Percentiles rank a stretch among this genome's conserved stretches.
Conservation (phyloP, 2,113 vertebrate genomes). For the Maccullochella peelii region DNA sequence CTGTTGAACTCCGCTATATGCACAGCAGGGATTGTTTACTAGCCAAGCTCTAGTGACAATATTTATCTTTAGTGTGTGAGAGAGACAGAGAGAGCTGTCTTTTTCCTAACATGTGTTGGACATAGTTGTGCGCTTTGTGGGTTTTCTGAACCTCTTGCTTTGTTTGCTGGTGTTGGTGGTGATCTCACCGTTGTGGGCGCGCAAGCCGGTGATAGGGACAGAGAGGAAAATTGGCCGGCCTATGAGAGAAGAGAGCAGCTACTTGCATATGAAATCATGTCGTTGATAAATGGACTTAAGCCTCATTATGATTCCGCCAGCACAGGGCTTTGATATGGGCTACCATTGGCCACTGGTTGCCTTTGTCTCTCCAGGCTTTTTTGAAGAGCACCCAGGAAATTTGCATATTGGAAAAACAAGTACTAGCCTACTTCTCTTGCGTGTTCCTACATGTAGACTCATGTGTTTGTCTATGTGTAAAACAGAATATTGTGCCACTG, state of each 20-base stretch:
- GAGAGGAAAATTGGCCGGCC: slow-evolving; percentile 45
- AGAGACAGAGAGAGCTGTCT: neutral
- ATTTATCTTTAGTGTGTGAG: slow-evolving; percentile 30
- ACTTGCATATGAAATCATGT: slow-evolving; percentile 76
- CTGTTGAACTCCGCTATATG: slow-evolving; percentile 27
- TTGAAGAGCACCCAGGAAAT: slow-evolving; percentile 45
- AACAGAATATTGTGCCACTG: slow-evolving; percentile 1
- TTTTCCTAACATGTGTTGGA: slow-evolving; percentile 13
- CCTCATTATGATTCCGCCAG: slow-evolving; percentile 71
- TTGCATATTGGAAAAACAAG: slow-evolving; percentile 70
- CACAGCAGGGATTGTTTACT: slow-evolving; percentile 43
- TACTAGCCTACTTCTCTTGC: neutral
- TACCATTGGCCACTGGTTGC: slow-evolving; percentile 68
- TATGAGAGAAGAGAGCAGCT: slow-evolving; percentile 62
- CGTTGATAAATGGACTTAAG: slow-evolving; percentile 75
- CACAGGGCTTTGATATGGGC: slow-evolving; percentile 64
- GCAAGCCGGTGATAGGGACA: slow-evolving; percentile 52
- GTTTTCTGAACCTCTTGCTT: slow-evolving; percentile 58
- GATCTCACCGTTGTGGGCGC: slow-evolving; percentile 72
- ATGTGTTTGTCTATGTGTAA: neutral
- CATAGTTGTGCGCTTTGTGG: neutral
- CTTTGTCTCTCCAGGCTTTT: slow-evolving; percentile 76
- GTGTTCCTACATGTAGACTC: neutral
- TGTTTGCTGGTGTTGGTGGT: slow-evolving; percentile 62
- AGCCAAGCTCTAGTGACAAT: slow-evolving; percentile 22